These are phyloP conservation scores for Julus scanicus DNA, from an alignment of 2,888 invertebrate genomes.

Conservation along the genomic window DNA sequence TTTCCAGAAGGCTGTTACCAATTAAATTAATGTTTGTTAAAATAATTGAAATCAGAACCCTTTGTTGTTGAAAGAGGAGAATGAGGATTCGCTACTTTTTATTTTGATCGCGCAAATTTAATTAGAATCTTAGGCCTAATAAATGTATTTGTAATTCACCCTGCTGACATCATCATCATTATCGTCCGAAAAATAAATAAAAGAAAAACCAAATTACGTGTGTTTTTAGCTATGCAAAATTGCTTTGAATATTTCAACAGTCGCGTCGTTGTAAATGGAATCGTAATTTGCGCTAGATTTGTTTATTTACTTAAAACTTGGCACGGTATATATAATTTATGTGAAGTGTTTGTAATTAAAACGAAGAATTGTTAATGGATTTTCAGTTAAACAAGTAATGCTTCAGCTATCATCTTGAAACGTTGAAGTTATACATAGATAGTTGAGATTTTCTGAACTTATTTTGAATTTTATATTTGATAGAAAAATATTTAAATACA, in stretches of 20 bases:
- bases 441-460: too few species aligned
- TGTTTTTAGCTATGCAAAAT: neutral
- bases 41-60: conserved; percentile 10
- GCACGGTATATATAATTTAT: neutral
- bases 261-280: neutral
- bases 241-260: neutral
- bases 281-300: neutral
- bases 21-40: conserved; percentile 30
- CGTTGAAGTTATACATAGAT: too few species aligned
- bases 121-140: conserved; percentile 24
- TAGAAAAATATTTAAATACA: too few species aligned
- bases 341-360: neutral
- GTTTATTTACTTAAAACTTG: neutral
- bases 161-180: conserved; percentile 12
- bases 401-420: too few species aligned
- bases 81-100: neutral
- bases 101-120: neutral
- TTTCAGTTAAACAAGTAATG: too few species aligned
- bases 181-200: neutral
- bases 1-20: neutral
- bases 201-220: neutral
- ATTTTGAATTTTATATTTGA: too few species aligned
- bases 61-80: conserved; percentile 24
- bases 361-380: too few species aligned
- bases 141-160: conserved; percentile 33